Percentiles rank a stretch among this genome's conserved stretches.
phyloP scores from a whole-genome alignment of 2,113 vertebrate species.

The Promerops cafer region DNA sequence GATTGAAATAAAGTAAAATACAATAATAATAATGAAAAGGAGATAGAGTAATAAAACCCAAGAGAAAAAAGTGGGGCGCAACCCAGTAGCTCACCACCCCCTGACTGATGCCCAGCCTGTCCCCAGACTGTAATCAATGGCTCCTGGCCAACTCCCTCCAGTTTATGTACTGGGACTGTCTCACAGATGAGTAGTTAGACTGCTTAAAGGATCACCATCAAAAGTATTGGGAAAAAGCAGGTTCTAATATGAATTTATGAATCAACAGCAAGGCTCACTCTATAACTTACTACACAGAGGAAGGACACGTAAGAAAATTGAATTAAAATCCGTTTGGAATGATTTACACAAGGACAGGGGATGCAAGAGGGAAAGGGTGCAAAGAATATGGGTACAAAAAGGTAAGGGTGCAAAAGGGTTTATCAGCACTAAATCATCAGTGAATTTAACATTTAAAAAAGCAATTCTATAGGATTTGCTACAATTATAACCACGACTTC shows the following conservation, averaged over 20 bases:
- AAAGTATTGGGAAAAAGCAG: neutral
- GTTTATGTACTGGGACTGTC: neutral
- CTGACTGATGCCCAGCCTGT: too few relatives aligned
- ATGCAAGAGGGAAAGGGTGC: neutral
- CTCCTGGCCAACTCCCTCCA: neutral
- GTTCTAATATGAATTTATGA: neutral
- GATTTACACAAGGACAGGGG: rapidly evolving
- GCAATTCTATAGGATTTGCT: neutral
- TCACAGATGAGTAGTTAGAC: neutral
- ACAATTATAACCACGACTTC: neutral
- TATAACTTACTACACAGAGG: neutral
- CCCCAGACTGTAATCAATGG: neutral
- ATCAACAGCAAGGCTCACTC: neutral
- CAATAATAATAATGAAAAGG: neutral
- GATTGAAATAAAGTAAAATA: neutral
- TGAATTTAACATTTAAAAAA: neutral
- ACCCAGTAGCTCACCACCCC: neutral
- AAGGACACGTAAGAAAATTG: neutral
- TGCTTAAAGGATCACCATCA: neutral
- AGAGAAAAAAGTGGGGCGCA: neutral
- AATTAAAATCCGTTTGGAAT: neutral
- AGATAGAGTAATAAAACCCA: neutral
- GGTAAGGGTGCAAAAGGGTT: neutral
- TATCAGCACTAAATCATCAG: neutral
- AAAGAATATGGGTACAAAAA: neutral